phyloP scores from a whole-genome alignment of 2,888 invertebrate species.

The Dromius quadrimaculatus region DNA sequence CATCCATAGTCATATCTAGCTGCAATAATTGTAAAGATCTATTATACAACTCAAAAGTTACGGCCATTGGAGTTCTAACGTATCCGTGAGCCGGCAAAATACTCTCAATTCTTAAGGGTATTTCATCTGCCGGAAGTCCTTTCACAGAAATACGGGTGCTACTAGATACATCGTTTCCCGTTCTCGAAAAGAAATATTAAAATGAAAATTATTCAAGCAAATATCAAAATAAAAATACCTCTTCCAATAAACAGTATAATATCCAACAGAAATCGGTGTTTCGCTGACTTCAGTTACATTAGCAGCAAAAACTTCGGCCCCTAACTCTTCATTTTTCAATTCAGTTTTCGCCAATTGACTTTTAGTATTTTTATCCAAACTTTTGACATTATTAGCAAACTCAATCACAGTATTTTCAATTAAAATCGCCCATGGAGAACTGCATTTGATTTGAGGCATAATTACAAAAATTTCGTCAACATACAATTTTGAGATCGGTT shows the following conservation, averaged over 20 bases:
- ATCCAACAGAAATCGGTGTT: conserved; percentile 68
- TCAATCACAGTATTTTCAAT: conserved; percentile 76
- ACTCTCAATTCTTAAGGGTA: conserved; percentile 73
- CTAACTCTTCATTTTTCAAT: conserved; percentile 68
- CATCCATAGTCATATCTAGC: conserved; percentile 81
- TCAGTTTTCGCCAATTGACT: conserved; percentile 65
- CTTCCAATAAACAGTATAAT: conserved; percentile 71
- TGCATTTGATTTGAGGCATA: conserved; percentile 76
- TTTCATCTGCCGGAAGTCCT: conserved; percentile 71
- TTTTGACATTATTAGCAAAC: conserved; percentile 63
- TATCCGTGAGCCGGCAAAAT: conserved; percentile 81
- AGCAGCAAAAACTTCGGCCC: conserved; percentile 69
- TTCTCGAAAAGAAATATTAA: conserved; percentile 55
- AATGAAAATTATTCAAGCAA: conserved; percentile 12
- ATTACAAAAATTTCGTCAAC: conserved; percentile 77
- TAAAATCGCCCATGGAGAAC: conserved; percentile 78
- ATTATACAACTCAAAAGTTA: conserved; percentile 79
- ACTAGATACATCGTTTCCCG: conserved; percentile 58
- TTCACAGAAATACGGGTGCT: conserved; percentile 60
- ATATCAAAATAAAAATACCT: conserved; percentile 63
- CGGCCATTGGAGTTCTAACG: conserved; percentile 78
- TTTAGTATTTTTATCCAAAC: conserved; percentile 58
- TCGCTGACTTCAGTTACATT: conserved; percentile 64
- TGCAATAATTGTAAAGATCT: conserved; percentile 79
- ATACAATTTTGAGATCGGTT: conserved; percentile 75